Percentiles rank a stretch among this genome's conserved stretches.
phyloP scores from a whole-genome alignment of 2,113 vertebrate genomes.

The Sarotherodon lohbergeri region DNA sequence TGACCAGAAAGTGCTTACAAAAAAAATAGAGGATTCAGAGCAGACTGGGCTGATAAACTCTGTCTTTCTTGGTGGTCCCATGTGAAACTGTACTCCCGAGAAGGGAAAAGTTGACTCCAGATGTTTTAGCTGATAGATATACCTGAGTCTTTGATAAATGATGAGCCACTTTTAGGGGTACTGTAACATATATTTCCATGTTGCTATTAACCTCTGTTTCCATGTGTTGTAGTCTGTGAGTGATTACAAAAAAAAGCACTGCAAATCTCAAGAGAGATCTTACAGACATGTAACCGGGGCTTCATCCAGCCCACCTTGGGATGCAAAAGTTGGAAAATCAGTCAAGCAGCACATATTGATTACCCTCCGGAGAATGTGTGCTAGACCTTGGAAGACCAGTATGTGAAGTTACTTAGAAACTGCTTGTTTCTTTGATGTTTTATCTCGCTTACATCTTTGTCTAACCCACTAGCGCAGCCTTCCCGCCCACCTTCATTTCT shows the following conservation, averaged over 20 bases:
- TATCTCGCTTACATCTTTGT: conserved; percentile 57
- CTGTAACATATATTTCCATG: background rate
- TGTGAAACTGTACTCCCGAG: background rate
- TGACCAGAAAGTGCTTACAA: conserved; percentile 17
- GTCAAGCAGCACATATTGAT: conserved; percentile 52
- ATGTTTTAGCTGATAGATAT: conserved; percentile 32
- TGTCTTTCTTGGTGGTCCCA: conserved; percentile 7
- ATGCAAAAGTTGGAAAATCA: conserved; percentile 43
- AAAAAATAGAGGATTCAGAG: background rate
- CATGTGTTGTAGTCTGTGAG: background rate
- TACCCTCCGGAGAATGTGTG: conserved; percentile 50
- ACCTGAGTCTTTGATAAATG: background rate
- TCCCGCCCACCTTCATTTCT: conserved; percentile 53
- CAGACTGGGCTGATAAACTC: background rate
- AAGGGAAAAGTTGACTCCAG: background rate
- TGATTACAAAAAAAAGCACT: conserved; percentile 12
- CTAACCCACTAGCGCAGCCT: conserved; percentile 9
- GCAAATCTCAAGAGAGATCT: conserved; percentile 16
- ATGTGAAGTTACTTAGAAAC: conserved; percentile 67
- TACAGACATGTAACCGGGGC: background rate
- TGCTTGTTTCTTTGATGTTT: conserved; percentile 60
- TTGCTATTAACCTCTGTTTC: conserved; percentile 4
- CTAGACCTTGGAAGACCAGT: conserved; percentile 48
- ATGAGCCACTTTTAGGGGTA: background rate
- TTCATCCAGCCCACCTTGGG: conserved; percentile 29